Base-by-base conservation (phyloP, 2,888 invertebrate species). In the Patella ulyssiponensis region DNA sequence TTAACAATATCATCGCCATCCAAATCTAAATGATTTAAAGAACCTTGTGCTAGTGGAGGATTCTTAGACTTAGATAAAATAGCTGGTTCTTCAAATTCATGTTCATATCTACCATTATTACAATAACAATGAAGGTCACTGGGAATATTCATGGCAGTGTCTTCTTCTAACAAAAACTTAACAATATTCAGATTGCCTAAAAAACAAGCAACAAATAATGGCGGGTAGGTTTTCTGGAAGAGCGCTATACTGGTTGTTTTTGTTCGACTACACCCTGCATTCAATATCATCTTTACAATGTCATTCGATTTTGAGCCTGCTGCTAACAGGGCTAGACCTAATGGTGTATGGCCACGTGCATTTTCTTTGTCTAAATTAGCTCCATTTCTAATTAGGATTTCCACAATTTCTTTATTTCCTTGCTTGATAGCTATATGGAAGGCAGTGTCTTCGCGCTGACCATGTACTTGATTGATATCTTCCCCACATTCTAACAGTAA, bases 401-500 rank as follows among this genome's bases (percentile, higher is more conserved):
- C 79, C n/a, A 85, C 77, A 80, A 85, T 82, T 27, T 81, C 79
- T 11, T 80, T 71, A 75, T 83, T 81, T 12, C 73, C 77, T 53
- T 80, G 69, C 27, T 81, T 75, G 7, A 84, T 79, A 20, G 86
- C 85, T 27, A 83, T 72, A 76, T 85, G 85, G 70, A 86, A 75
- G 0, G 84, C 82, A 4, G 83, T 76, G 27, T 85, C 80, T 12
- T 80, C 71, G 56, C 76, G 79, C n/a, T 80, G 81, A 15, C 82
- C 82, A 73, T 81, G 83, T n/a, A 77, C 71, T 76, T 84, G 84
- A 70, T 84, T 84, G 0, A 84, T 78, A 72, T 84, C 84, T 69
- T 84, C 86, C 2, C 84, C 86, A 78, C 83, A 82, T 69, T 86
- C 84, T 12, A 85, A 76, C 2, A 85, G 78, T 51, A 84, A 78